Evolutionary conservation across 2,113 vertebrate genomes (phyloP).

Genomic region (Promerops cafer): DNA sequence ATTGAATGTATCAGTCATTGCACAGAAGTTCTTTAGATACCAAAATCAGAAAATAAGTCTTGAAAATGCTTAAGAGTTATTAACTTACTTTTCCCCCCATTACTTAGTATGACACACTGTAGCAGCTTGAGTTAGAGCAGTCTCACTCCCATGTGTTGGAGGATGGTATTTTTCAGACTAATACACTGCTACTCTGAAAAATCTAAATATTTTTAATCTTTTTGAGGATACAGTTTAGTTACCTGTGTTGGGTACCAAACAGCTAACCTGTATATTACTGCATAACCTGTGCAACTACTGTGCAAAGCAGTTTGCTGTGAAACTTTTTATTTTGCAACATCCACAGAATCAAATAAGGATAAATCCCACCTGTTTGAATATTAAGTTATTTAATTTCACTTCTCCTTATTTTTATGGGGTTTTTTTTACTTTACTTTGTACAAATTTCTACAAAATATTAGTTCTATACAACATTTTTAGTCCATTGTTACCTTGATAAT

Average conservation of each 20-base stretch:
- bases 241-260: neutral
- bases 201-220: neutral
- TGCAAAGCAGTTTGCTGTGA: neutral
- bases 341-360: neutral
- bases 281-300: rapidly evolving
- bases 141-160: neutral
- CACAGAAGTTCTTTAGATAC: neutral
- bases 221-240: neutral
- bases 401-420: neutral
- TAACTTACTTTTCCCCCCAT: neutral
- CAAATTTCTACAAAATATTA: neutral
- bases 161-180: neutral
- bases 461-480: neutral
- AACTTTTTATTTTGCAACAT: neutral
- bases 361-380: neutral
- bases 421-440: neutral
- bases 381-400: neutral
- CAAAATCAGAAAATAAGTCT: neutral
- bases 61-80: neutral
- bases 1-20: neutral
- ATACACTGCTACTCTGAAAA: neutral
- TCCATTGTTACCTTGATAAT: neutral
- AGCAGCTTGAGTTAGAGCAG: neutral
- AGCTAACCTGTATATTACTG: neutral
- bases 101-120: neutral